Percentiles rank a stretch among this genome's conserved stretches.
These are phyloP conservation scores for Sinotaia quadrata DNA, from an alignment of 2,888 invertebrate genomes.

Conservation along the genomic window DNA sequence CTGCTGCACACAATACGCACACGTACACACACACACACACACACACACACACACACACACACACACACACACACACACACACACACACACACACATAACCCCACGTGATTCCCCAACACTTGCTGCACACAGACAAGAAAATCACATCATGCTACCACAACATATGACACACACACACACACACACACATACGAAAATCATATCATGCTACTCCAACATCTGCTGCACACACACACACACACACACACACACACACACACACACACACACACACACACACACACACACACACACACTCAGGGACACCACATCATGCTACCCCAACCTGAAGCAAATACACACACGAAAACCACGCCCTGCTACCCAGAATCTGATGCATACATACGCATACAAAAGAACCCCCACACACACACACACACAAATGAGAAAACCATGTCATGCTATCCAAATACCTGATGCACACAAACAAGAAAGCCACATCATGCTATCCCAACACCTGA, in stretches of 20 bases:
- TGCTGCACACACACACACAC: not conserved
- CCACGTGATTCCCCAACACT: not conserved
- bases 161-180: not conserved
- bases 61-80: slow-evolving; percentile 7
- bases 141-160: not conserved
- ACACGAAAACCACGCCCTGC: no score
- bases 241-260: slow-evolving; percentile 14
- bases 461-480: not conserved
- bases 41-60: slow-evolving; percentile 4
- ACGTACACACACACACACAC: not conserved
- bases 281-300: not conserved
- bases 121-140: not conserved
- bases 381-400: not conserved
- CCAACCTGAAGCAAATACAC: no score
- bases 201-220: not conserved
- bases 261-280: slow-evolving; percentile 13
- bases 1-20: no score
- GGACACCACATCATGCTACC: no score
- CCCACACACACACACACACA: slow-evolving; percentile 1
- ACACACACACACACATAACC: not conserved
- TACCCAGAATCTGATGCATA: not conserved
- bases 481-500: not conserved
- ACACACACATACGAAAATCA: not conserved
- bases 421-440: no score
- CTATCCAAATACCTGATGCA: not conserved